Evolutionary conservation across 53 echinoderm and acorn worm genomes (phyloP).

Genomic region (Paracentrotus lividus): DNA sequence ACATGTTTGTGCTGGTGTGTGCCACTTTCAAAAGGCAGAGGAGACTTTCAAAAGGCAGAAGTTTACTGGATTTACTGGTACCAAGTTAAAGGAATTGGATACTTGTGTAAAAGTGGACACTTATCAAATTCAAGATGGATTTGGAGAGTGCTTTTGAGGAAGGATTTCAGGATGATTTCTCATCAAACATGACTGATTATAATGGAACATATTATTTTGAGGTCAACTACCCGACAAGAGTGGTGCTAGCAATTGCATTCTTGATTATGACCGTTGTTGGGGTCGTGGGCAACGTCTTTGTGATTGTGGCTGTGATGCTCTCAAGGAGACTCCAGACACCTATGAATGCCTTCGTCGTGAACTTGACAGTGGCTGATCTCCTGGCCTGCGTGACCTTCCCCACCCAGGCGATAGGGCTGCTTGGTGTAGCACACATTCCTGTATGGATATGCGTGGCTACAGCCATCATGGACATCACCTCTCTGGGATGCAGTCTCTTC

Average conservation of each 20-base stretch:
- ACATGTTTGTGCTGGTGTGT: no score
- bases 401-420: constrained; percentile 54
- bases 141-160: constrained; percentile 35
- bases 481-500: constrained; percentile 71
- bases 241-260: background rate
- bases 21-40: background rate
- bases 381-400: constrained; percentile 58
- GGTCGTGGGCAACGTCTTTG: constrained; percentile 68
- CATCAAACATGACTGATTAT: background rate
- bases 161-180: background rate
- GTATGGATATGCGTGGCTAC: constrained; percentile 55
- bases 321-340: constrained; percentile 65
- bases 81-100: background rate
- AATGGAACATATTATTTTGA: background rate
- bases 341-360: constrained; percentile 74
- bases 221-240: constrained; percentile 17
- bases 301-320: constrained; percentile 59
- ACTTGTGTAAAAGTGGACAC: background rate
- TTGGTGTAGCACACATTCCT: constrained; percentile 32
- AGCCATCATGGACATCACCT: constrained; percentile 30
- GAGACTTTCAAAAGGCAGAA: background rate
- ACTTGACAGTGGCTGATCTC: constrained; percentile 69
- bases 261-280: constrained; percentile 67
- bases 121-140: constrained; percentile 2
- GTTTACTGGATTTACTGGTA: background rate